Evolutionary conservation across 2,888 invertebrate species (phyloP), one percentile per base, ranked within the genome.

Genomic region (Panopea generosa): DNA sequence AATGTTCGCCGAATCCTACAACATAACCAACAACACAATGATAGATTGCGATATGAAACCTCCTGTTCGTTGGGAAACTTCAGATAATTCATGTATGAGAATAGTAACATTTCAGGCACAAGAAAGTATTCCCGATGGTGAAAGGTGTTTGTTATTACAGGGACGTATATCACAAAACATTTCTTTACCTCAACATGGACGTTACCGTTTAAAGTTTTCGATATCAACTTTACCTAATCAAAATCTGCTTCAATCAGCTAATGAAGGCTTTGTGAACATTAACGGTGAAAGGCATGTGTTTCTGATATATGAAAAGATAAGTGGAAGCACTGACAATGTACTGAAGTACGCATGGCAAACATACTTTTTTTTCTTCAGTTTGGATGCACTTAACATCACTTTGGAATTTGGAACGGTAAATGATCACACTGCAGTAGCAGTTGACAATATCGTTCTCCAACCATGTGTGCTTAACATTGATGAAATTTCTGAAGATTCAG

Each of bases 291-390:
- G 38, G 20, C 68, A 72, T 49, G 27, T 55, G 0, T 72, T 77
- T 27, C 18, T 72, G 26, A 57, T 72, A n/a, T 63, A 77, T 49
- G 68, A 38, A 14, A 77, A 63, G 43, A 43, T 47, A 18, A 9
- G 26, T 18, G 68, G 40, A 27, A n/a, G 22, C 1, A 38, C 14
- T 24, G n/a, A n/a, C n/a, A n/a, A n/a, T n/a, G n/a, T n/a, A n/a
- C n/a, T n/a, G n/a, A 26, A 49, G 2, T 33, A 57, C 11, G 24
- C 53, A 2, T 77, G 77, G 77, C 77, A 77, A 29, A 53, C 71
- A 38, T 67, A 77, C 63, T 16, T 38, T 1, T 77, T 59, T 67
- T 68, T 38, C 43, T 71, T 77, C 14, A 27, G 55, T n/a, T 16
- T 47, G 2, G 22, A 24, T 16, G 26, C 27, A 38, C 22, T 27